phyloP scores from a whole-genome alignment of 2,113 vertebrate genomes.

The Galemys pyrenaicus region DNA sequence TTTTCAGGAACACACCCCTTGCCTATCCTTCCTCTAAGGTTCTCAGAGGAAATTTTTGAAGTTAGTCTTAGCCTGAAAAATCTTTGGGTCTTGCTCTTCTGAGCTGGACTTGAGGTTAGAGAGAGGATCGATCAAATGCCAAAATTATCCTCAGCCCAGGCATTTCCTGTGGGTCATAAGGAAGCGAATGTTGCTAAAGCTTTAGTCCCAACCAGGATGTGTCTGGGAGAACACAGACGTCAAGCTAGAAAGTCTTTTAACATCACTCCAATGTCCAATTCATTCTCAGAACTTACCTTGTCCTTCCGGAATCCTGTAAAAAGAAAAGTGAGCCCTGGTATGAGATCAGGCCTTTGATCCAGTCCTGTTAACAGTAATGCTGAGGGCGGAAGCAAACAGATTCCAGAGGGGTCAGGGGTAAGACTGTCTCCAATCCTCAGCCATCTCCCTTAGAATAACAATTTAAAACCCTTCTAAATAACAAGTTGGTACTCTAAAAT shows the following conservation, averaged over 20 bases:
- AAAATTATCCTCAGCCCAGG: constrained; percentile 40
- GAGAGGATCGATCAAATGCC: constrained; percentile 27
- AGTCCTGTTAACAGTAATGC: not conserved
- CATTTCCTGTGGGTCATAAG: constrained; percentile 35
- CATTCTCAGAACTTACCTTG: not conserved
- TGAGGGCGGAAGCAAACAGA: not conserved
- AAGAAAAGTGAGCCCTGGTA: not conserved
- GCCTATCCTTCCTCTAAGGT: not conserved
- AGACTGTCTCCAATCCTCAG: not conserved
- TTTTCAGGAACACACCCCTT: not conserved
- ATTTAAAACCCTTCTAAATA: not conserved
- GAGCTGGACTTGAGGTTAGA: constrained; percentile 10
- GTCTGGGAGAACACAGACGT: not conserved
- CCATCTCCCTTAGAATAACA: not conserved
- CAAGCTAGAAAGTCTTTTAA: not conserved
- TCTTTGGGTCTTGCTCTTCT: constrained; percentile 6
- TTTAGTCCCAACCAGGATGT: not conserved
- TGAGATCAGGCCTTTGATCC: not conserved
- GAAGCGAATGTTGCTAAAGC: not conserved
- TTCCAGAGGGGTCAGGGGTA: not conserved
- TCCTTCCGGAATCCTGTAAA: not conserved
- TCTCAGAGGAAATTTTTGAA: not conserved
- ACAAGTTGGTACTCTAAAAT: not conserved
- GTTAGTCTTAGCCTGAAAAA: constrained; percentile 7
- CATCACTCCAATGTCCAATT: not conserved